These are phyloP conservation scores for Sphinx pinastri DNA, from an alignment of 2,888 invertebrate species.

Conservation along the genomic window DNA sequence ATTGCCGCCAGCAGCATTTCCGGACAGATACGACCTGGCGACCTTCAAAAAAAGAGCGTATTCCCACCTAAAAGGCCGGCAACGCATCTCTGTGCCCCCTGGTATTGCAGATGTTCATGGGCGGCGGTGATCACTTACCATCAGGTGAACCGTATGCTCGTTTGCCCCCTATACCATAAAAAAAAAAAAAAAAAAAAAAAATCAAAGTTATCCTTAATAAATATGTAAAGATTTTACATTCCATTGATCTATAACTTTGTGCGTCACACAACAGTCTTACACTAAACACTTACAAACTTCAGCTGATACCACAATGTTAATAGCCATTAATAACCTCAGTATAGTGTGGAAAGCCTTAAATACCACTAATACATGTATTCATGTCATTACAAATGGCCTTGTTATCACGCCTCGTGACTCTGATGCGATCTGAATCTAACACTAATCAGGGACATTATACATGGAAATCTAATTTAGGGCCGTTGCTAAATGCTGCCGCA, in stretches of 20 bases:
- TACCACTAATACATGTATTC: slow-evolving; percentile 9
- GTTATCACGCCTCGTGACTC: slow-evolving; percentile 13
- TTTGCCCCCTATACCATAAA: too few relatives aligned
- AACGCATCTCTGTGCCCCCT: too few relatives aligned
- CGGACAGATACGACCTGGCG: too few relatives aligned
- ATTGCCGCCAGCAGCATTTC: too few relatives aligned
- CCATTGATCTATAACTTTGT: not conserved
- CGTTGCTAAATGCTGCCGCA: slow-evolving; percentile 33
- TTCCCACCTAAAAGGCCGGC: too few relatives aligned
- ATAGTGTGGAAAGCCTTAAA: slow-evolving; percentile 2
- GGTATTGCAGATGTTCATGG: too few relatives aligned
- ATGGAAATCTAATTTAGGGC: slow-evolving; percentile 26
- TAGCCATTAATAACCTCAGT: not conserved
- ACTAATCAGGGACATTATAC: slow-evolving; percentile 18
- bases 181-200: too few relatives aligned
- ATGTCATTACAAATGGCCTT: slow-evolving; percentile 19
- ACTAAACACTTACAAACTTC: not conserved
- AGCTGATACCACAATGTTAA: not conserved
- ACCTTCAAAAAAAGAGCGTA: too few relatives aligned
- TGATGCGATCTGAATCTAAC: slow-evolving; percentile 22
- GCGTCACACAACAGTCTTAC: too few relatives aligned
- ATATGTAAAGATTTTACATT: not conserved
- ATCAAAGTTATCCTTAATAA: too few relatives aligned
- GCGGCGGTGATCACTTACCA: too few relatives aligned
- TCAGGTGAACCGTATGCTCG: too few relatives aligned